Conservation (phyloP, 2,888 invertebrate genomes). For the Artemia sinica region DNA sequence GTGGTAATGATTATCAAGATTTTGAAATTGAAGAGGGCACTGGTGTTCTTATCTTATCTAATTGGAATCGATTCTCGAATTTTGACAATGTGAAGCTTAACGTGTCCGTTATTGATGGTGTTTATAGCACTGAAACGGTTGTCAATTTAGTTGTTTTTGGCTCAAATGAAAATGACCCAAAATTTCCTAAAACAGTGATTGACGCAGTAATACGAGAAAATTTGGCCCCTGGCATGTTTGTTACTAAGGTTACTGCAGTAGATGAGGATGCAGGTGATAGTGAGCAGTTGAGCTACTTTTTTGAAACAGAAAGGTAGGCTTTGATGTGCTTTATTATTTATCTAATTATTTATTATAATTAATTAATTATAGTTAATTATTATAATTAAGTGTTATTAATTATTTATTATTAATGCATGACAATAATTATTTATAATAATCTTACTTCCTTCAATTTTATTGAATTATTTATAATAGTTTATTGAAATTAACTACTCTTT, state of each 20-base stretch:
- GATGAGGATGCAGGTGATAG: conserved; percentile 63
- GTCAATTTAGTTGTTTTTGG: conserved; percentile 45
- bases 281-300: conserved; percentile 35
- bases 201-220: conserved; percentile 68
- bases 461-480: no score
- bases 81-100: conserved; percentile 53
- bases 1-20: conserved; percentile 58
- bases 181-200: conserved; percentile 55
- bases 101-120: conserved; percentile 86
- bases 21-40: conserved; percentile 47
- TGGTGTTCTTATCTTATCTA: conserved; percentile 49
- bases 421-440: no score
- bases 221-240: conserved; percentile 50
- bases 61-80: conserved; percentile 53
- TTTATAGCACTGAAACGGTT: conserved; percentile 66
- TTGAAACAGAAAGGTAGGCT: no score
- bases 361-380: no score
- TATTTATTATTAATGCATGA: no score
- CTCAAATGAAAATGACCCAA: conserved; percentile 59
- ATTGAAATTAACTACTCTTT: no score
- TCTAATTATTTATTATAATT: no score
- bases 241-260: conserved; percentile 57
- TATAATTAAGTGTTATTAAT: no score
- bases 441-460: no score
- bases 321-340: no score